Evolutionary conservation across 2,888 invertebrate genomes (phyloP).

Genomic region (Trileptium ribeirensis): DNA sequence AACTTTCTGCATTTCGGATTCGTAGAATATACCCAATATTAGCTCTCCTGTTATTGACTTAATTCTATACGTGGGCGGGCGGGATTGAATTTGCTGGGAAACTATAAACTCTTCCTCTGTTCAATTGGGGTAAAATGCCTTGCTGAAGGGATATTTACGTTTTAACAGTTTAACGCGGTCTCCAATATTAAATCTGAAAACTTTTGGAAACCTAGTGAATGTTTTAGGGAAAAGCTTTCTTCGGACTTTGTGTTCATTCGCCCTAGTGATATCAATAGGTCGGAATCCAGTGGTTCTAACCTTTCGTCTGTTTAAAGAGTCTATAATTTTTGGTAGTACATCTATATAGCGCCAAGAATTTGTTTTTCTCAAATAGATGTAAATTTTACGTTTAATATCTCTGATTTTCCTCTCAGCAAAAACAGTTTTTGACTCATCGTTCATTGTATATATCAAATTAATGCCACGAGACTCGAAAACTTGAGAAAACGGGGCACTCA

Average conservation of each 20-base stretch:
- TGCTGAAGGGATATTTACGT: not conserved
- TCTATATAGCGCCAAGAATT: too few species aligned
- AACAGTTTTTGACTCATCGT: too few species aligned
- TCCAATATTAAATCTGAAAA: not conserved
- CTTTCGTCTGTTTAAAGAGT: too few species aligned
- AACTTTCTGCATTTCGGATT: not conserved
- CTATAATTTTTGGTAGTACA: too few species aligned
- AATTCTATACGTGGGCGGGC: not conserved
- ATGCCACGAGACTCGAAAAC: too few species aligned
- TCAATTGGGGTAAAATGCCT: not conserved
- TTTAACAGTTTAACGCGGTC: not conserved
- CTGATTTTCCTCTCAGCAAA: too few species aligned
- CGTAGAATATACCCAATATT: not conserved
- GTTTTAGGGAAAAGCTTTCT: not conserved
- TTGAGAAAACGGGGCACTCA: too few species aligned
- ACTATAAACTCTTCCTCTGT: not conserved
- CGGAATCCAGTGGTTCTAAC: too few species aligned
- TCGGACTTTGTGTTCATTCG: not conserved
- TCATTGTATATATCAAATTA: too few species aligned
- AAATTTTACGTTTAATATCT: too few species aligned
- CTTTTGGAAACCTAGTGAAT: not conserved
- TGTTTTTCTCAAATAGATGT: too few species aligned
- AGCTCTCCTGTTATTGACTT: not conserved
- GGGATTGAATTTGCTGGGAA: not conserved
- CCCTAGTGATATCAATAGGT: not conserved